Evolutionary conservation across 2,797 vertebrate genomes (phyloP).

Genomic region (Pantherophis alleghaniensis): DNA sequence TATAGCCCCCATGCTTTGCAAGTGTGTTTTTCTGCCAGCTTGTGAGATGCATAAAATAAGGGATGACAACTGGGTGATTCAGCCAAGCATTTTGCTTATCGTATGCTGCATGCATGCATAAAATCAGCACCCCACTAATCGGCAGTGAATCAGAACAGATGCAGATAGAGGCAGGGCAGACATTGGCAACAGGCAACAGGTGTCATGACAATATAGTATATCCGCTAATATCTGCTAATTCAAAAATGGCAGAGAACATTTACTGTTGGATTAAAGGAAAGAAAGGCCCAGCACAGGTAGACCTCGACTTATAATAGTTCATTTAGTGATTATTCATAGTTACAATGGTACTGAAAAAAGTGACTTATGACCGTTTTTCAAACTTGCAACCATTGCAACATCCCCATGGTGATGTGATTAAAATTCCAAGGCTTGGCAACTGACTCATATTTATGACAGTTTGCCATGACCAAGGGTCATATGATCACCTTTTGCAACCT

Average conservation of each 20-base stretch:
- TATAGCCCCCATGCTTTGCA: background rate
- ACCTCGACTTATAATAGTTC: background rate
- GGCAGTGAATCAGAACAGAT: background rate
- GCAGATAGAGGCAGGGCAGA: background rate
- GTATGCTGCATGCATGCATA: background rate
- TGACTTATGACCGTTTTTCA: background rate
- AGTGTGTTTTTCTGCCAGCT: background rate
- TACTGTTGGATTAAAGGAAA: background rate
- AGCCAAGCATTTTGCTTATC: background rate
- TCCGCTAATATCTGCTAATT: background rate
- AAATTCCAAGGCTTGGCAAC: background rate
- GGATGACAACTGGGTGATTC: background rate
- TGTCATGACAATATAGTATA: background rate
- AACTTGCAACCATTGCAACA: background rate
- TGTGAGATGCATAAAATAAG: background rate
- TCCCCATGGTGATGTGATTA: no score
- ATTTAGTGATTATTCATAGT: no score
- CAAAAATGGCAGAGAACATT: background rate
- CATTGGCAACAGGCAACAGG: background rate
- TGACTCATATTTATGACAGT: background rate
- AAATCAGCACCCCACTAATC: background rate
- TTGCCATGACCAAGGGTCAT: background rate
- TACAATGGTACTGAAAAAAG: no score
- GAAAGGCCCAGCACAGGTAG: background rate
- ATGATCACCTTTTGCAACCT: background rate